These are phyloP conservation scores for Addax nasomaculatus DNA, from an alignment of 2,113 vertebrate species.

Conservation along the genomic window DNA sequence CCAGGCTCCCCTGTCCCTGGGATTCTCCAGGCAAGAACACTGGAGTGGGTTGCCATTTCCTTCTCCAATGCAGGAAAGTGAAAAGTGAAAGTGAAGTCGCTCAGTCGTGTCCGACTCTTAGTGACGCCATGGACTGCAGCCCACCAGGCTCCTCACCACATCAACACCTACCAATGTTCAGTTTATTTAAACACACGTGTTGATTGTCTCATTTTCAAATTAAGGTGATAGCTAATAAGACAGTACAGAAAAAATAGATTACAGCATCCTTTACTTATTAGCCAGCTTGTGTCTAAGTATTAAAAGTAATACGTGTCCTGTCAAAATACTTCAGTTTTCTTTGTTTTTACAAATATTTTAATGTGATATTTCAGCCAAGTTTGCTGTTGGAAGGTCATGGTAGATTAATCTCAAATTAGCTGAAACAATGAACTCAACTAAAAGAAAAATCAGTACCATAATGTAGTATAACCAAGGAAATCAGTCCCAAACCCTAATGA, in stretches of 20 bases:
- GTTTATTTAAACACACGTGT: not conserved
- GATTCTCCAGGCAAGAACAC: too few relatives aligned
- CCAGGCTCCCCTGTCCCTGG: fast-evolving
- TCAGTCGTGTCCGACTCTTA: too few relatives aligned
- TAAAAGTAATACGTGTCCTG: not conserved
- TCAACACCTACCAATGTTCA: not conserved
- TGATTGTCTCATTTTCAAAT: not conserved
- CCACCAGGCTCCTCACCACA: not conserved
- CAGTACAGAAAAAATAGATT: not conserved
- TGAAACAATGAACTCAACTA: conserved; percentile 2
- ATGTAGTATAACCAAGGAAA: not conserved
- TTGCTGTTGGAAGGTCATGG: conserved; percentile 13
- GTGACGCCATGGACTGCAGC: too few relatives aligned
- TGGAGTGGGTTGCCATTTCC: too few relatives aligned
- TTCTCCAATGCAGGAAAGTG: too few relatives aligned
- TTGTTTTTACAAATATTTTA: conserved; percentile 40
- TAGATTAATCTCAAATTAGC: conserved; percentile 49
- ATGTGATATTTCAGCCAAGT: not conserved
- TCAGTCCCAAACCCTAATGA: not conserved
- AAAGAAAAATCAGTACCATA: not conserved
- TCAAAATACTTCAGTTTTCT: conserved; percentile 44
- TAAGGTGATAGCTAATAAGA: conserved; percentile 28
- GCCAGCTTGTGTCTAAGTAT: not conserved
- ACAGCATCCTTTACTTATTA: not conserved
- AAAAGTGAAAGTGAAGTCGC: too few relatives aligned